A percentile compares a stretch with the other conserved stretches of the same genome.
Conservation (phyloP, 2,888 invertebrate species). For the Sminthurides aquaticus region DNA sequence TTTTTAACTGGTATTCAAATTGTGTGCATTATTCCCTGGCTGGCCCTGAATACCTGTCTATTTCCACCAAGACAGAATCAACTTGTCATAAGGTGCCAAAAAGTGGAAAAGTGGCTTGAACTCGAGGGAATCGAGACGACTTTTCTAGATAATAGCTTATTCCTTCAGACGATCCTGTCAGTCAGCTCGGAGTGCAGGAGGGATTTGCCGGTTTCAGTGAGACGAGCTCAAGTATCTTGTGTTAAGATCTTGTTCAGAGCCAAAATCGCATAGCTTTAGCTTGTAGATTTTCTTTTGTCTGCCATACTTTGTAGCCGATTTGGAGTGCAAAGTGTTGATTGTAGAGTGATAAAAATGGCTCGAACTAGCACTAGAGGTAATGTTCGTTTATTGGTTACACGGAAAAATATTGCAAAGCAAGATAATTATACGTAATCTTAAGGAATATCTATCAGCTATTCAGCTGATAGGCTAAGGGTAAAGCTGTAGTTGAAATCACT, state of each 20-base stretch:
- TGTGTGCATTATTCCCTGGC: too few relatives aligned
- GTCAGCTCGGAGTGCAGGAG: not conserved
- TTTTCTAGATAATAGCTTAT: not conserved
- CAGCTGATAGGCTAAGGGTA: too few relatives aligned
- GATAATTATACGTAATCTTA: too few relatives aligned
- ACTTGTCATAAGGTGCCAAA: not conserved
- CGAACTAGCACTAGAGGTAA: not conserved
- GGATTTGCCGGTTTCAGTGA: not conserved
- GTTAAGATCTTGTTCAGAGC: not conserved
- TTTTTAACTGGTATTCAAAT: too few relatives aligned
- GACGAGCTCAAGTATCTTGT: not conserved
- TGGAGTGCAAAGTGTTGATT: not conserved
- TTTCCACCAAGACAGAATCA: not conserved
- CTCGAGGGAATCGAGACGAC: not conserved
- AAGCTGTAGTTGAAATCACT: not conserved
- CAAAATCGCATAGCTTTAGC: not conserved
- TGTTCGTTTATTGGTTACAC: not conserved
- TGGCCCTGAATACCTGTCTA: not conserved
- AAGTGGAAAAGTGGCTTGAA: not conserved
- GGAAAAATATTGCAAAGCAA: too few relatives aligned
- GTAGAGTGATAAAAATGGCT: not conserved
- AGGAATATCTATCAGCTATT: too few relatives aligned
- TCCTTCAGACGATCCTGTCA: too few relatives aligned
- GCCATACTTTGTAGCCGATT: not conserved
- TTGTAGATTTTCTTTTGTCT: not conserved